A percentile compares a stretch with the other conserved stretches of the same genome.
Evolutionary conservation across 2,797 vertebrate species (phyloP).

Genomic region (Lindbergichthys nudifrons): DNA sequence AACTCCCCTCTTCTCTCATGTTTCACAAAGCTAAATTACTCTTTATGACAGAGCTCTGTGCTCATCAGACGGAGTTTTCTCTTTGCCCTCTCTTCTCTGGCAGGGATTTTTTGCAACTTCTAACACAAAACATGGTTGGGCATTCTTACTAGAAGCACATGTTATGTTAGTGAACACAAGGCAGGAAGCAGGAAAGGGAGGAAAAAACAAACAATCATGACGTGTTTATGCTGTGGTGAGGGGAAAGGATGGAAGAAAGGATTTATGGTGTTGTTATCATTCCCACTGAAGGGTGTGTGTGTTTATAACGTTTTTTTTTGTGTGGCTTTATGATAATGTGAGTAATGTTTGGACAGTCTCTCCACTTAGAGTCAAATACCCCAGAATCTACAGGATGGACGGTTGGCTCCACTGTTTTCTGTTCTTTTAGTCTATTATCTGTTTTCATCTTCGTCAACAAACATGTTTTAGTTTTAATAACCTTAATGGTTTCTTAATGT

Average conservation of each 20-base stretch:
- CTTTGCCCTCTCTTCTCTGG: background rate
- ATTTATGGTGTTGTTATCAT: background rate
- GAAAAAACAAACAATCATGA: conserved; percentile 5
- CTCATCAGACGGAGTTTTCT: conserved; percentile 24
- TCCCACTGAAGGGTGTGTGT: background rate
- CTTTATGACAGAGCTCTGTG: conserved; percentile 24
- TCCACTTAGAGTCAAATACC: background rate
- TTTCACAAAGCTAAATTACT: conserved; percentile 36
- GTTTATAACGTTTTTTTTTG: background rate
- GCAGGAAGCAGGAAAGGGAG: conserved; percentile 7
- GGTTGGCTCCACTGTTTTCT: background rate
- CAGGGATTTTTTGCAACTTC: conserved; percentile 28
- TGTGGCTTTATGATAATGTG: background rate
- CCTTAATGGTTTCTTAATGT: background rate
- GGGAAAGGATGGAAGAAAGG: conserved; percentile 9
- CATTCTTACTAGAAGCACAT: conserved; percentile 20
- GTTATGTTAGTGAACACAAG: conserved; percentile 10
- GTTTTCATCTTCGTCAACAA: no score
- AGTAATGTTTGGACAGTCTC: background rate
- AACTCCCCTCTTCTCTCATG: conserved; percentile 35
- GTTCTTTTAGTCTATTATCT: no score
- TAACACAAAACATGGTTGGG: conserved; percentile 12
- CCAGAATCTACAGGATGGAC: background rate
- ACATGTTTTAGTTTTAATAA: no score
- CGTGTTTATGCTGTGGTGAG: background rate